Evolutionary conservation across 2,797 vertebrate species (phyloP).

Genomic region (Neosalanx taihuensis): DNA sequence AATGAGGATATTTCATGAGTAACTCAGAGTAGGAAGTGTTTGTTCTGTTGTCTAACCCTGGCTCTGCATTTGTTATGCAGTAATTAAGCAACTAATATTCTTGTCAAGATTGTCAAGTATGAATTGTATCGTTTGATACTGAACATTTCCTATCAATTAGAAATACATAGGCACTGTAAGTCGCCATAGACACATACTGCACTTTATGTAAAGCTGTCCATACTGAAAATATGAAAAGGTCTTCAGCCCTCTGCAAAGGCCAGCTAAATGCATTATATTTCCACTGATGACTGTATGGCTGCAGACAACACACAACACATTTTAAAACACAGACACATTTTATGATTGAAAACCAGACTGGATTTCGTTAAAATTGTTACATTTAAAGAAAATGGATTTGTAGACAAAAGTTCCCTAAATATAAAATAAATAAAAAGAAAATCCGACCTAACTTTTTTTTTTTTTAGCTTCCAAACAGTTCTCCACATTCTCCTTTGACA

Average conservation of each 20-base stretch:
- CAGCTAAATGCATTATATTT: no score
- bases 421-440: constrained; percentile 70
- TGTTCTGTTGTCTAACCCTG: no score
- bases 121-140: no score
- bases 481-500: constrained; percentile 68
- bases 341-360: constrained; percentile 79
- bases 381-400: constrained; percentile 74
- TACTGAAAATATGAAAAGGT: no score
- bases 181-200: not conserved
- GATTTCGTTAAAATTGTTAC: constrained; percentile 72
- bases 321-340: constrained; percentile 78
- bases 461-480: constrained; percentile 67
- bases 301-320: constrained; percentile 15
- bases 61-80: no score
- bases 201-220: not conserved
- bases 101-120: no score
- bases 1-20: no score
- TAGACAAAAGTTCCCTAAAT: constrained; percentile 73
- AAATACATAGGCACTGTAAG: no score
- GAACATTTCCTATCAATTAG: no score
- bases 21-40: no score
- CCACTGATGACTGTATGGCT: not conserved
- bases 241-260: no score
- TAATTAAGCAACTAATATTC: no score
- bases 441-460: constrained; percentile 57